Base-by-base conservation (phyloP, 2,888 invertebrate genomes). In the Clunio marinus region DNA sequence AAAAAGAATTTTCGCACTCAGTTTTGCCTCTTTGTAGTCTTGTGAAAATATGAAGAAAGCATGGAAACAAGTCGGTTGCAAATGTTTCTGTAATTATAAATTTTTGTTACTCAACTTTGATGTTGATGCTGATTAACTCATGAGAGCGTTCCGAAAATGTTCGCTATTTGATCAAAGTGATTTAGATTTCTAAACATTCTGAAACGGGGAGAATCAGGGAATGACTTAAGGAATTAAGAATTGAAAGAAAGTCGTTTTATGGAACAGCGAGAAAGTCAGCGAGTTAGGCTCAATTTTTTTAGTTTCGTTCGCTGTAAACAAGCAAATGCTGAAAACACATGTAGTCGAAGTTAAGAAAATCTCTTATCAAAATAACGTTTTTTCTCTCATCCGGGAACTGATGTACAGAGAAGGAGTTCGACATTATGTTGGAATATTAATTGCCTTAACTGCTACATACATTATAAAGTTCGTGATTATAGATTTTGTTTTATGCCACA, bases 331-430 rank as follows among this genome's bases (percentile, higher is more conserved):
- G 51, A 51, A 51, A 51, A 51, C 20, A 22, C 51, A 51, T 51
- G 51, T 20, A 51, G n/a, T n/a, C 22, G 22, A 22, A 51, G 51
- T 51, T 8, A 51, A 51, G 51, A 57, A 57, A 57, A 27, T 51
- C 27, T 57, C 57, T 57, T 57, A 57, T 57, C 57, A 57, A 57
- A 24, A 27, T 57, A 57, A 57, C n/a, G 27, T 57, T 57, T 57
- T 57, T 57, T 57, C 45, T 27, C 27, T 57, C 57, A 57, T 57
- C 57, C 57, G 57, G 57, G 57, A 57, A 55, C 55, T 57, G 57
- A 57, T 57, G 51, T 17, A 22, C 22, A 17, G 51, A 51, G 51
- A 51, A 51, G 51, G 51, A 17, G 51, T 51, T 22, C 2, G 51
- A 22, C 17, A 2, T 22, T 22, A 22, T 51, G 2, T 51, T 51